These are phyloP conservation scores for Candoia aspera DNA, from an alignment of 2,113 vertebrate genomes.

Conservation along the genomic window DNA sequence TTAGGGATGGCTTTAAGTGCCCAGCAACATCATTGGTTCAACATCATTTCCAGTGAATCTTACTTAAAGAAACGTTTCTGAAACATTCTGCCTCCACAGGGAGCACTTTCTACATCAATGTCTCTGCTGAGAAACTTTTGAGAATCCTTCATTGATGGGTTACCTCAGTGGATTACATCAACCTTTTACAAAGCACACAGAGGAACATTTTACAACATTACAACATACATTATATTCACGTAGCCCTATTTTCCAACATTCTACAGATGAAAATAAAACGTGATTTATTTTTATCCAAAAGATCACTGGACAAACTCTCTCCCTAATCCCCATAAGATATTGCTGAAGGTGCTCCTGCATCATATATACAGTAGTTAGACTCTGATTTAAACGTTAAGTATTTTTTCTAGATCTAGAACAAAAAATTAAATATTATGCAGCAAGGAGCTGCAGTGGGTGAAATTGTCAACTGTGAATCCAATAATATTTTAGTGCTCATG, in stretches of 20 bases:
- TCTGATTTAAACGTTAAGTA: background rate
- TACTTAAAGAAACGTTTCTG: slow-evolving; percentile 4
- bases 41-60: slow-evolving; percentile 12
- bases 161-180: background rate
- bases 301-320: background rate
- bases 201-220: background rate
- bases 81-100: slow-evolving; percentile 4
- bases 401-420: background rate
- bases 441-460: background rate
- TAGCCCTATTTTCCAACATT: background rate
- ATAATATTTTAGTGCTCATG: background rate
- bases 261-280: background rate
- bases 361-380: background rate
- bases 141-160: background rate
- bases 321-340: background rate
- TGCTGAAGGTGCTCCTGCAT: background rate
- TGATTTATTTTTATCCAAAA: background rate
- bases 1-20: slow-evolving; percentile 10
- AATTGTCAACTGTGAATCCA: background rate
- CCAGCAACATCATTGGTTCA: background rate
- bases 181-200: background rate
- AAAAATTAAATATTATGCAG: background rate
- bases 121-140: background rate
- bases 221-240: background rate
- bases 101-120: background rate